These are phyloP conservation scores for Drosophila melanosoma DNA, from an alignment of 2,888 invertebrate genomes.

Conservation along the genomic window DNA sequence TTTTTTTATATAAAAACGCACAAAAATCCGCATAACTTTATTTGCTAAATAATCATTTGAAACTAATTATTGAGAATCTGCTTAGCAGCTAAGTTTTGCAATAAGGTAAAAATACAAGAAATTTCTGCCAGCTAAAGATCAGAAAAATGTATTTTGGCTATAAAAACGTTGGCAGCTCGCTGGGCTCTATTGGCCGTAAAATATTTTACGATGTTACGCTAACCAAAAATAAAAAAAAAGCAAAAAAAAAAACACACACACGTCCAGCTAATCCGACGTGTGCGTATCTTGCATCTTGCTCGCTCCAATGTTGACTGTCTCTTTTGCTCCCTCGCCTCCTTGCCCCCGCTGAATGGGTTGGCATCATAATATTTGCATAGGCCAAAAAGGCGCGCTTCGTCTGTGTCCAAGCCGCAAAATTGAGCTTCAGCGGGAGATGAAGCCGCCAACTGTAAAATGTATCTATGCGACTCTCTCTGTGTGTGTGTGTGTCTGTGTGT, in stretches of 20 bases:
- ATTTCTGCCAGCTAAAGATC: slow-evolving; percentile 44
- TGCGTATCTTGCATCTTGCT: slow-evolving; percentile 19
- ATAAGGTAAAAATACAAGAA: background rate
- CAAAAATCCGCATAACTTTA: background rate
- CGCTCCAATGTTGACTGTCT: background rate
- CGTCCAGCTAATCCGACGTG: slow-evolving; percentile 48
- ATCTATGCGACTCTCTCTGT: slow-evolving; percentile 10
- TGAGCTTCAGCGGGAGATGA: slow-evolving; percentile 30
- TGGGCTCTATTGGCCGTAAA: slow-evolving; percentile 71
- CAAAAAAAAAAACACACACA: slow-evolving; percentile 7
- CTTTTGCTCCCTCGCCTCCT: background rate
- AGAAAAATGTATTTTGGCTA: slow-evolving; percentile 37
- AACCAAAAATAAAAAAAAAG: slow-evolving; percentile 36
- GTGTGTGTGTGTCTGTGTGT: slow-evolving; percentile 12
- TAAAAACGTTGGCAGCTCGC: slow-evolving; percentile 72
- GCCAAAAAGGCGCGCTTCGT: slow-evolving; percentile 43
- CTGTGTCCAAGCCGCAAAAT: slow-evolving; percentile 41
- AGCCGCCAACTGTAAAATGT: slow-evolving; percentile 39
- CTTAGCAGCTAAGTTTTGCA: slow-evolving; percentile 28
- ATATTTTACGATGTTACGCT: slow-evolving; percentile 80
- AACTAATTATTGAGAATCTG: slow-evolving; percentile 11
- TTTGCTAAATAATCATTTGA: slow-evolving; percentile 16
- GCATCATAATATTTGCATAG: slow-evolving; percentile 81
- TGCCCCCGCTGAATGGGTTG: slow-evolving; percentile 37
- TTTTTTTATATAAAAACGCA: background rate